Conservation (phyloP, 2,113 vertebrate species). For the Tapirus terrestris region DNA sequence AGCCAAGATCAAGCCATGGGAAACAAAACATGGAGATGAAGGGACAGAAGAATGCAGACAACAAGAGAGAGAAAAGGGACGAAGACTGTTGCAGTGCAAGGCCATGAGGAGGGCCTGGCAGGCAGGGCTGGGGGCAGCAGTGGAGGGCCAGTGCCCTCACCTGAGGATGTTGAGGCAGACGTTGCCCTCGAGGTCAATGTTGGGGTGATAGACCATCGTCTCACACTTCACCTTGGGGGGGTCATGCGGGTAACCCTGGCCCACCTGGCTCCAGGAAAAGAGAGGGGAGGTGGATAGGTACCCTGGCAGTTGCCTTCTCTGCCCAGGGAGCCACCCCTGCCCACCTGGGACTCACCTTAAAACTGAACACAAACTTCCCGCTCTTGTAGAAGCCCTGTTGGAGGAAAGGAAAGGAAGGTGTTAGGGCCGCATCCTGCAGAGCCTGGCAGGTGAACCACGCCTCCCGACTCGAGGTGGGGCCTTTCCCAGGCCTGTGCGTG, state of each 20-base stretch:
- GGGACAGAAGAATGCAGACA: background rate
- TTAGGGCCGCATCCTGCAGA: background rate
- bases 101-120: no score
- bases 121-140: fast-evolving
- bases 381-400: conserved; percentile 95
- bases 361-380: conserved; percentile 97
- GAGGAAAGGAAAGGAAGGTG: background rate
- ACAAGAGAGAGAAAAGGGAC: background rate
- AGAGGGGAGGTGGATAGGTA: background rate
- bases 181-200: conserved; percentile 99
- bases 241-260: conserved; percentile 98
- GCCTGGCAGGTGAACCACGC: background rate
- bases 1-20: background rate
- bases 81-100: background rate
- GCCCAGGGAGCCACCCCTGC: background rate
- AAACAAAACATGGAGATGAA: background rate
- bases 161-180: conserved; percentile 99
- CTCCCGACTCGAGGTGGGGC: background rate
- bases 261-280: conserved; percentile 88
- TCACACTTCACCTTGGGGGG: conserved; percentile 98
- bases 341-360: conserved; percentile 91
- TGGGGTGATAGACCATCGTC: conserved; percentile 98
- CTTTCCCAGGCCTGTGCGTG: background rate
- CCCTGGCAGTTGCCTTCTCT: background rate
- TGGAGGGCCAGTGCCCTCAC: conserved; percentile 78